phyloP scores from a whole-genome alignment of 2,888 invertebrate genomes.

The Sinopyrophorus schimmeli region DNA sequence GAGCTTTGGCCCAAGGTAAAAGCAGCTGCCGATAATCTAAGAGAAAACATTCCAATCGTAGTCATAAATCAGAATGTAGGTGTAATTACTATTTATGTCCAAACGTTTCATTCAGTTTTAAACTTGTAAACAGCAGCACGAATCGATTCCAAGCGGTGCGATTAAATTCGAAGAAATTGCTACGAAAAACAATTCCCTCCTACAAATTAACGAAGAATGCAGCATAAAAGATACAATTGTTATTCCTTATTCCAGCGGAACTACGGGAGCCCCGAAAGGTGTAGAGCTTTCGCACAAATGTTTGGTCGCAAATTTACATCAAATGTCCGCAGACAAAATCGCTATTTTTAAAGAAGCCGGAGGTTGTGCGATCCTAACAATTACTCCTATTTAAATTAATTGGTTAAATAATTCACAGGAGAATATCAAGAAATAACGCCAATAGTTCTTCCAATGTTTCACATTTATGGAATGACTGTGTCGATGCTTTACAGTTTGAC shows the following conservation, averaged over 20 bases:
- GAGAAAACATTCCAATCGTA: slow-evolving; percentile 58
- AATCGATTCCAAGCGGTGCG: slow-evolving; percentile 46
- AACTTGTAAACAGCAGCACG: slow-evolving; percentile 3
- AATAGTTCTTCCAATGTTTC: slow-evolving; percentile 49
- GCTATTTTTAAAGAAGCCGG: slow-evolving; percentile 2
- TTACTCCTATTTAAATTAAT: no score
- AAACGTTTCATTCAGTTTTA: no score
- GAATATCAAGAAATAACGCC: slow-evolving; percentile 47
- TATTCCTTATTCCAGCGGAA: slow-evolving; percentile 70
- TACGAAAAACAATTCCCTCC: slow-evolving; percentile 46
- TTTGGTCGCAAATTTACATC: neutral
- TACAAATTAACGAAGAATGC: slow-evolving; percentile 40
- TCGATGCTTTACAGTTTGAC: slow-evolving; percentile 51
- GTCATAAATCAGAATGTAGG: slow-evolving; percentile 55
- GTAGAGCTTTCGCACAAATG: slow-evolving; percentile 61
- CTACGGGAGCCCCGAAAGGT: slow-evolving; percentile 81
- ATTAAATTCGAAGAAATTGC: slow-evolving; percentile 49
- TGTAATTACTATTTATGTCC: neutral
- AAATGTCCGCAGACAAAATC: neutral
- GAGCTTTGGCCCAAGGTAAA: slow-evolving; percentile 59
- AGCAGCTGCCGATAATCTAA: slow-evolving; percentile 44
- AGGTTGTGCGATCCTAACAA: no score
- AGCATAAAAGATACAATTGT: slow-evolving; percentile 62
- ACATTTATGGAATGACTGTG: no score
- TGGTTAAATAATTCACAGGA: no score